Percentiles rank a stretch among this genome's conserved stretches.
Evolutionary conservation across 2,888 invertebrate species (phyloP).

Genomic region (Melieria crassipennis): DNA sequence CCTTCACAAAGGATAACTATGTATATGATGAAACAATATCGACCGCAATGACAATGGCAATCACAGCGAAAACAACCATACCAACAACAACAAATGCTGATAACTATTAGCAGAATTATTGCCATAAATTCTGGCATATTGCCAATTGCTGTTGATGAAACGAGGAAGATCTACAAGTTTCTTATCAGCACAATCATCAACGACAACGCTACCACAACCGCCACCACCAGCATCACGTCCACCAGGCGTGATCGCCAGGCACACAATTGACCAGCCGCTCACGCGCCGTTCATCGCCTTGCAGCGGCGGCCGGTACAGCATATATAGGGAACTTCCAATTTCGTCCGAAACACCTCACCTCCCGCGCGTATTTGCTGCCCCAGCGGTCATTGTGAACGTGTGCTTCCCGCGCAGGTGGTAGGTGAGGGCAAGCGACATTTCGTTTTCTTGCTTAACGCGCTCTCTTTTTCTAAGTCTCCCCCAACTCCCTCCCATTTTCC

Average conservation of each 20-base stretch:
- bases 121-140: not conserved
- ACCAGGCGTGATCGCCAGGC: not conserved
- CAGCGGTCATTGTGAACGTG: constrained; percentile 5
- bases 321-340: constrained; percentile 25
- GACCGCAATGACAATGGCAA: not conserved
- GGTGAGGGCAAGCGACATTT: constrained; percentile 24
- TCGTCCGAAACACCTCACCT: constrained; percentile 40
- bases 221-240: constrained; percentile 1
- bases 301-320: constrained; percentile 45
- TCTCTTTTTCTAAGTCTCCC: constrained; percentile 30
- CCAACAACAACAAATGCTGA: constrained; percentile 16
- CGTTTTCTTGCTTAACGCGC: constrained; percentile 40
- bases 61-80: constrained; percentile 23
- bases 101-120: constrained; percentile 5
- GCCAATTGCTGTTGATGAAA: constrained; percentile 7
- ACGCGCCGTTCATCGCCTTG: constrained; percentile 29
- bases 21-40: too few species aligned
- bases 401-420: constrained; percentile 6
- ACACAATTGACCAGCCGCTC: constrained; percentile 11
- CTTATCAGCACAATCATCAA: constrained; percentile 12
- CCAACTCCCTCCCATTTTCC: constrained; percentile 21
- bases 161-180: constrained; percentile 14
- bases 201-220: not conserved
- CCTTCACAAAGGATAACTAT: constrained; percentile 28
- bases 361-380: not conserved